phyloP scores from a whole-genome alignment of 2,888 invertebrate genomes.

The Lycophotia porphyrea region DNA sequence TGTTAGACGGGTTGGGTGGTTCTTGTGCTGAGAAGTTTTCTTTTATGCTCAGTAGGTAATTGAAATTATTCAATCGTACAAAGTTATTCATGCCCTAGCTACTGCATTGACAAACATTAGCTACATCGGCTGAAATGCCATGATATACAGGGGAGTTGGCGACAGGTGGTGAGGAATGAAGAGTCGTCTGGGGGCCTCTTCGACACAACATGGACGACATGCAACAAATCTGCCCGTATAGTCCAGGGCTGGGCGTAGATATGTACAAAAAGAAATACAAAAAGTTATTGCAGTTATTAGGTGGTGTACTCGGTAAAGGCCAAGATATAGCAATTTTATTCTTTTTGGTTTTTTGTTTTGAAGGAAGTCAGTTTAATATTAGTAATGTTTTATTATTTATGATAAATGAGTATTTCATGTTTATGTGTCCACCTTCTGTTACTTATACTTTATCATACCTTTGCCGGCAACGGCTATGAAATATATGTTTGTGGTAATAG shows the following conservation, averaged over 20 bases:
- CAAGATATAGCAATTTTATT: neutral
- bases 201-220: too few relatives aligned
- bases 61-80: neutral
- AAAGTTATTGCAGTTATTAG: too few relatives aligned
- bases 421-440: neutral
- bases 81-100: neutral
- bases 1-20: neutral
- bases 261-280: too few relatives aligned
- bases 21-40: neutral
- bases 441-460: neutral
- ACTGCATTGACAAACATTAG: too few relatives aligned
- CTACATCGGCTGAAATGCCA: too few relatives aligned
- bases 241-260: too few relatives aligned
- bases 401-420: neutral
- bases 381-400: neutral
- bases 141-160: too few relatives aligned
- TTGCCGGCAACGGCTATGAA: neutral
- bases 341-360: neutral
- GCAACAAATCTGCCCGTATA: too few relatives aligned
- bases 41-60: neutral
- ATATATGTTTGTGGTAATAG: constrained; percentile 3
- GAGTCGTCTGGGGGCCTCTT: too few relatives aligned
- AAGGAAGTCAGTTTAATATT: neutral
- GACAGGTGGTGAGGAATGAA: too few relatives aligned
- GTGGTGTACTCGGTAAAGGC: neutral